A percentile compares a stretch with the other conserved stretches of the same genome.
These are phyloP conservation scores for Ophioderma brevispina DNA, from an alignment of 35 echinoderm and acorn worm species.

Conservation along the genomic window DNA sequence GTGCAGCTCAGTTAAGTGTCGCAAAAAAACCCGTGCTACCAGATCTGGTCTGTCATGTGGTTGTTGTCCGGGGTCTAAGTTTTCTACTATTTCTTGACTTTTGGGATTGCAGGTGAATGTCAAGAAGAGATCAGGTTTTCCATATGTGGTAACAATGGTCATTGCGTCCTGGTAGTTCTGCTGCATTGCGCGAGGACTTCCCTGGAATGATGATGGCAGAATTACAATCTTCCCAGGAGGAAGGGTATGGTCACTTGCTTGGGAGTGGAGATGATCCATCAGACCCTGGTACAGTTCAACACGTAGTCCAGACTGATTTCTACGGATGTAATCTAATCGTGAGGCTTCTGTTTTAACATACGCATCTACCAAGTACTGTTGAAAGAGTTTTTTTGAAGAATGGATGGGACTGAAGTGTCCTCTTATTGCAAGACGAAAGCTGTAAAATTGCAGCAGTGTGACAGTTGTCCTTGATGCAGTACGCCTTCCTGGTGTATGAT, in stretches of 20 bases:
- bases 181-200: constrained; percentile 12
- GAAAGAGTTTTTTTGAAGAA: constrained; percentile 3
- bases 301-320: constrained; percentile 3
- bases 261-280: neutral
- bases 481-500: neutral
- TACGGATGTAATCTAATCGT: constrained; percentile 2
- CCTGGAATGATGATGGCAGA: constrained; percentile 37
- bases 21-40: constrained; percentile 30
- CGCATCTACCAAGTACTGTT: constrained; percentile 38
- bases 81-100: constrained; percentile 40
- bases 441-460: neutral
- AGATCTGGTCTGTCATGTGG: constrained; percentile 42
- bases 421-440: neutral
- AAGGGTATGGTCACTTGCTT: neutral
- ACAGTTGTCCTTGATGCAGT: neutral
- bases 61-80: constrained; percentile 9
- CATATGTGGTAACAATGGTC: constrained; percentile 26
- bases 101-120: constrained; percentile 60
- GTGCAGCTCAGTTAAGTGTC: constrained; percentile 11
- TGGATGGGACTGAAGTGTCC: constrained; percentile 8
- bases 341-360: constrained; percentile 2
- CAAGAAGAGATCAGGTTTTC: constrained; percentile 42
- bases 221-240: constrained; percentile 17
- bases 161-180: constrained; percentile 35
- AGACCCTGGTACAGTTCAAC: constrained; percentile 16